Percentiles rank a stretch among this genome's conserved stretches.
Evolutionary conservation across 2,113 vertebrate species (phyloP).

Genomic region (Zosterops pallidus): DNA sequence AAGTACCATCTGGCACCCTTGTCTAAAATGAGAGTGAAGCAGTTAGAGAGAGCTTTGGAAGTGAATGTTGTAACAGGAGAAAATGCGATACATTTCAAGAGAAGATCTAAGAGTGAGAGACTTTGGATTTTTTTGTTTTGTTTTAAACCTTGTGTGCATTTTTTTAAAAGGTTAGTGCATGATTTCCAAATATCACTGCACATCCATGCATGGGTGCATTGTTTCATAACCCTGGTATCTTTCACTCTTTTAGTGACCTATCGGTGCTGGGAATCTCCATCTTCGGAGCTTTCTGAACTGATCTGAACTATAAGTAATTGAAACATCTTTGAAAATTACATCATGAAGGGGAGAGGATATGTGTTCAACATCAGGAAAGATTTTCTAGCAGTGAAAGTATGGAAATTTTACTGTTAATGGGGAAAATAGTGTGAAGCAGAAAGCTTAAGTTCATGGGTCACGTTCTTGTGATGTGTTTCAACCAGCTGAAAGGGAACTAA

Average conservation of each 20-base stretch:
- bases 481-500: not conserved
- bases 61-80: not conserved
- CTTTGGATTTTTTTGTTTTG: not conserved
- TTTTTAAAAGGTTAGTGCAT: not conserved
- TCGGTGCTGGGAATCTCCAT: not conserved
- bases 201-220: not conserved
- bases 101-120: not conserved
- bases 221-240: not conserved
- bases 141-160: not conserved
- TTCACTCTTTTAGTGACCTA: not conserved
- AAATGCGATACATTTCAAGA: not conserved
- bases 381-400: not conserved
- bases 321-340: not conserved
- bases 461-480: not conserved
- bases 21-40: not conserved
- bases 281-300: not conserved
- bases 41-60: not conserved
- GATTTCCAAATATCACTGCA: conserved; percentile 36
- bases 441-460: not conserved
- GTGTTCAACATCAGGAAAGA: not conserved
- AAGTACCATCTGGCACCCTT: not conserved
- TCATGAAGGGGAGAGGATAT: not conserved
- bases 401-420: not conserved
- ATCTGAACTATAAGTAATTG: not conserved
- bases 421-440: not conserved